Evolutionary conservation across 2,113 vertebrate genomes (phyloP).

Genomic region (Nothoprocta perdicaria): DNA sequence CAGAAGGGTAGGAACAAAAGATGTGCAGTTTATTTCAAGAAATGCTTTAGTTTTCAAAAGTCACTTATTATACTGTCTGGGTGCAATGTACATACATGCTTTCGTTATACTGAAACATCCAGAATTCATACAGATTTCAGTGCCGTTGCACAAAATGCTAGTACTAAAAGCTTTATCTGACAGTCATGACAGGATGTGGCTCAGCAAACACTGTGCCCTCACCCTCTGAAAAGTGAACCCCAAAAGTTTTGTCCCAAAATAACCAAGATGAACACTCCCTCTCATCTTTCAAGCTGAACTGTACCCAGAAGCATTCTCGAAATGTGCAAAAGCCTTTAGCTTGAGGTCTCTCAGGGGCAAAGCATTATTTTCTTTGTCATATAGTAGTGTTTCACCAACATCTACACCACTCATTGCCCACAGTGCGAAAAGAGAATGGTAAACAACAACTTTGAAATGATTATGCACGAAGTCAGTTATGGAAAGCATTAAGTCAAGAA

Average conservation of each 20-base stretch:
- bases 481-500: background rate
- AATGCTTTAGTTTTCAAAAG: background rate
- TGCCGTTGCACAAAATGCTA: background rate
- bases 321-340: rapidly evolving
- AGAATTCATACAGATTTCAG: background rate
- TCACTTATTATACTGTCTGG: background rate
- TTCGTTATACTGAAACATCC: background rate
- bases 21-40: background rate
- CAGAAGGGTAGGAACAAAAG: background rate
- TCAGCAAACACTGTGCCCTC: background rate
- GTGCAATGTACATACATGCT: rapidly evolving
- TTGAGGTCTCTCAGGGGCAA: background rate
- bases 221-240: background rate
- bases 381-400: background rate
- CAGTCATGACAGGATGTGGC: background rate
- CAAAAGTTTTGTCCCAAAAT: background rate
- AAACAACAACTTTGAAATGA: background rate
- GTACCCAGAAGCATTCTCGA: background rate
- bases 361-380: background rate
- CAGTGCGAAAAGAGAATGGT: background rate
- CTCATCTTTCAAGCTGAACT: background rate
- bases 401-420: background rate
- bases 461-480: background rate
- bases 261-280: rapidly evolving
- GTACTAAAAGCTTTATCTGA: background rate